Evolutionary conservation across 2,113 vertebrate genomes (phyloP).

Genomic region (Bungarus multicinctus): DNA sequence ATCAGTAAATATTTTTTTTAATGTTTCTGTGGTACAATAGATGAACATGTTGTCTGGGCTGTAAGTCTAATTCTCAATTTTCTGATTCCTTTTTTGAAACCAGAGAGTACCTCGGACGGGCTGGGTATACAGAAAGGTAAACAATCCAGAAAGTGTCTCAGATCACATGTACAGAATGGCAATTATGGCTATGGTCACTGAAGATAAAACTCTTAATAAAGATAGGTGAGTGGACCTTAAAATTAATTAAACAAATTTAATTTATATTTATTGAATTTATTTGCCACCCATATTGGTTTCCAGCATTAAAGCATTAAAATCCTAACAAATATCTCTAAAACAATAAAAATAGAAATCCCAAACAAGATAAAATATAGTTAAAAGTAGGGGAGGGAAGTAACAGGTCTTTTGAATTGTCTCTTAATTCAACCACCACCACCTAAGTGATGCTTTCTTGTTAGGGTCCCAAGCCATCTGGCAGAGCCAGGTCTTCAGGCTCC

Average conservation of each 20-base stretch:
- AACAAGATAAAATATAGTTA: not conserved
- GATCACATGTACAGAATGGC: conserved; percentile 99
- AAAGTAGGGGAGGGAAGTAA: not conserved
- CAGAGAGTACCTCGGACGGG: conserved; percentile 90
- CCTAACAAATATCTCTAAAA: not conserved
- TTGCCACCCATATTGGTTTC: not conserved
- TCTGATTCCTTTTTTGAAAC: not conserved
- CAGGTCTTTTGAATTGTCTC: not conserved
- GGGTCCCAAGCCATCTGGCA: not conserved
- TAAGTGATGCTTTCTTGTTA: not conserved
- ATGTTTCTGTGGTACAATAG: not conserved
- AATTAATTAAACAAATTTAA: not conserved
- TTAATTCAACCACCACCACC: not conserved
- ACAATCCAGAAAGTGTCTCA: conserved; percentile 89
- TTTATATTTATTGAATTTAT: not conserved
- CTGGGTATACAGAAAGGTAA: conserved; percentile 90
- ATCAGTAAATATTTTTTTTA: not conserved
- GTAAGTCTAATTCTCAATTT: not conserved
- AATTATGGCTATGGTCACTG: conserved; percentile 88
- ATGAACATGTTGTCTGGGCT: not conserved
- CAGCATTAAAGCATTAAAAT: not conserved
- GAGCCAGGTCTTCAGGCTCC: not conserved
- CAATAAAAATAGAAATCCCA: not conserved
- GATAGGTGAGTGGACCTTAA: conserved; percentile 74
- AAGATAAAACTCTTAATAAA: conserved; percentile 83